Conservation (phyloP, 2,888 invertebrate species). For the Phrixothrix hirtus region DNA sequence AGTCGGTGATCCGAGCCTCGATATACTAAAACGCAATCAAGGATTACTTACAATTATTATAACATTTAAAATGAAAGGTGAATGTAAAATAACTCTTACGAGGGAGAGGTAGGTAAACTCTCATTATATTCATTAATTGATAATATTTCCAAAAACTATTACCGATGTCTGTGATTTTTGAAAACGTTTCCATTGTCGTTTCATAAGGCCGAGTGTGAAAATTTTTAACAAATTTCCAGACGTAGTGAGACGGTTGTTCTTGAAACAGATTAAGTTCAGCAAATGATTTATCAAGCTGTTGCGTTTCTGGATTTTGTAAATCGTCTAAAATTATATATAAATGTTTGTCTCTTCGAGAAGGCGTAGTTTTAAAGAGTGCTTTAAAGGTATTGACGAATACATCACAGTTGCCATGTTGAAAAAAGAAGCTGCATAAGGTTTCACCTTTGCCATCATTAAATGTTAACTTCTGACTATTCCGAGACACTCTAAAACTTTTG, state of each 20-base stretch:
- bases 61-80: background rate
- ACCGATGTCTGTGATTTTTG: conserved; percentile 81
- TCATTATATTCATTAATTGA: conserved; percentile 3
- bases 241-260: conserved; percentile 68
- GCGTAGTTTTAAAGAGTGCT: conserved; percentile 66
- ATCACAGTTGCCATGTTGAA: conserved; percentile 86
- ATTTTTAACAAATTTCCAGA: conserved; percentile 67
- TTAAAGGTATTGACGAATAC: conserved; percentile 68
- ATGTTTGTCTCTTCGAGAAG: conserved; percentile 73
- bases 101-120: background rate
- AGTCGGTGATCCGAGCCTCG: conserved; percentile 65
- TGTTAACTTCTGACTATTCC: conserved; percentile 61
- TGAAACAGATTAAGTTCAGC: conserved; percentile 83
- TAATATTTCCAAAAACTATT: conserved; percentile 45
- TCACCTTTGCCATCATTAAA: conserved; percentile 74
- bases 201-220: conserved; percentile 75
- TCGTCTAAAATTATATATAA: conserved; percentile 72
- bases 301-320: conserved; percentile 65
- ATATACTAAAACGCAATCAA: too few species aligned
- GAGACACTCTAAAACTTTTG: conserved; percentile 65
- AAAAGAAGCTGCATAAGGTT: conserved; percentile 79
- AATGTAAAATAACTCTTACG: too few species aligned
- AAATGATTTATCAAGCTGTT: conserved; percentile 81
- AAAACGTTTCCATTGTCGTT: conserved; percentile 82
- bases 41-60: conserved; percentile 12